Conservation (phyloP, 1,140 invertebrate genomes). For the Armadillidium nasatum region DNA sequence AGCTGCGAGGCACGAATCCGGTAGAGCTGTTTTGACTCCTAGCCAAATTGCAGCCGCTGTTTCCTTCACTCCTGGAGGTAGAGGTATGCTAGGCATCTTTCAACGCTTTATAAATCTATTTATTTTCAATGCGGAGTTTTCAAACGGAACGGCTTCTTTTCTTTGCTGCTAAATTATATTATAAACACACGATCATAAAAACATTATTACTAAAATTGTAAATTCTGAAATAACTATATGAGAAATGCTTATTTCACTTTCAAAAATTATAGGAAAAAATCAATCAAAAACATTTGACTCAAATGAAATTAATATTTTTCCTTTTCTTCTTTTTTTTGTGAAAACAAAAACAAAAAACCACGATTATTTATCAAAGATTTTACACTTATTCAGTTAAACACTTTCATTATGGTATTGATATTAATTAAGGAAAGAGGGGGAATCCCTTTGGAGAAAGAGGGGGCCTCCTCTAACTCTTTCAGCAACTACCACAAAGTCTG, state of each 20-base stretch:
- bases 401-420: no score
- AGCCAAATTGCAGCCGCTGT: constrained; percentile 73
- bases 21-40: constrained; percentile 68
- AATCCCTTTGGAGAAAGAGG: neutral
- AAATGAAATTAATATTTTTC: no score
- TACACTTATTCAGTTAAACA: no score
- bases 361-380: no score
- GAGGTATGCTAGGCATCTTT: constrained; percentile 24
- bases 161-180: no score
- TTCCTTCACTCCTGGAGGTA: constrained; percentile 64
- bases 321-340: no score
- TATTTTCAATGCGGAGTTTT: neutral
- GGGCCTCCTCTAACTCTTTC: neutral
- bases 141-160: neutral
- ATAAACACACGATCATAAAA: neutral
- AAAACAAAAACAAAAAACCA: no score
- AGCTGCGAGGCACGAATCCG: constrained; percentile 49
- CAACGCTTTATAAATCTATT: neutral
- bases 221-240: neutral
- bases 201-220: neutral
- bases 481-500: neutral
- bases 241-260: neutral
- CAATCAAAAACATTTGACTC: neutral
- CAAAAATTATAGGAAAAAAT: neutral
- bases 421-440: no score